These are phyloP conservation scores for Punctoribates punctum DNA, from an alignment of 2,888 invertebrate species.

Conservation along the genomic window DNA sequence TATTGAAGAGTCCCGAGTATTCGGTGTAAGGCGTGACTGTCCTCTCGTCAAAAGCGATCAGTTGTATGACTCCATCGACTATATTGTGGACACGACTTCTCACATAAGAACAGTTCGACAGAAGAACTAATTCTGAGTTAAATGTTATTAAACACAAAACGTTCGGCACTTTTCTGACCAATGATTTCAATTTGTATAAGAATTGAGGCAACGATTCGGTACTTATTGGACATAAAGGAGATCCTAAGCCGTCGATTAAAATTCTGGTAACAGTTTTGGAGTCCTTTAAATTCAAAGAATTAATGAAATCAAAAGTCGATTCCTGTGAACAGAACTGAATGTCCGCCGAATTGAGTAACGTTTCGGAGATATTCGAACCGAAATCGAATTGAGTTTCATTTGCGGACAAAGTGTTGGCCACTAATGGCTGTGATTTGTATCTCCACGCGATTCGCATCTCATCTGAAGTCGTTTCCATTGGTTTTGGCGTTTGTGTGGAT, in stretches of 20 bases:
- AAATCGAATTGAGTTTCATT: slow-evolving; percentile 26
- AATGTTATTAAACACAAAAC: slow-evolving; percentile 35
- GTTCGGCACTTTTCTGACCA: slow-evolving; percentile 31
- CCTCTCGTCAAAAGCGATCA: slow-evolving; percentile 31
- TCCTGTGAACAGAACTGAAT: slow-evolving; percentile 39
- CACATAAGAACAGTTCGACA: slow-evolving; percentile 11
- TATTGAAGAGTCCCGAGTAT: slow-evolving; percentile 35
- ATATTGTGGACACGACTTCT: slow-evolving; percentile 33
- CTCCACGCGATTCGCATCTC: slow-evolving; percentile 39
- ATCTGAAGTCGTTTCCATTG: background rate
- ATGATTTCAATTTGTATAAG: slow-evolving; percentile 31
- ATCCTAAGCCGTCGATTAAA: slow-evolving; percentile 40
- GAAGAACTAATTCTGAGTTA: slow-evolving; percentile 12
- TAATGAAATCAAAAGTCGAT: background rate
- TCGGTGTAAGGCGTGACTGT: slow-evolving; percentile 35
- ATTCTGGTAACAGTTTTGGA: slow-evolving; percentile 25
- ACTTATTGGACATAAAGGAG: slow-evolving; percentile 29
- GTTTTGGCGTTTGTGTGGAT: background rate
- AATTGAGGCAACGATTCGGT: slow-evolving; percentile 29
- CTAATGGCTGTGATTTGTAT: slow-evolving; percentile 26
- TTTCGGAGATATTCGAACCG: background rate
- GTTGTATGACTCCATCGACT: slow-evolving; percentile 26
- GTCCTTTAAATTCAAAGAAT: background rate
- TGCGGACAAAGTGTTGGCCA: background rate
- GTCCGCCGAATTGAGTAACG: background rate